Conservation (phyloP, 2,113 vertebrate species). For the Indicator indicator region DNA sequence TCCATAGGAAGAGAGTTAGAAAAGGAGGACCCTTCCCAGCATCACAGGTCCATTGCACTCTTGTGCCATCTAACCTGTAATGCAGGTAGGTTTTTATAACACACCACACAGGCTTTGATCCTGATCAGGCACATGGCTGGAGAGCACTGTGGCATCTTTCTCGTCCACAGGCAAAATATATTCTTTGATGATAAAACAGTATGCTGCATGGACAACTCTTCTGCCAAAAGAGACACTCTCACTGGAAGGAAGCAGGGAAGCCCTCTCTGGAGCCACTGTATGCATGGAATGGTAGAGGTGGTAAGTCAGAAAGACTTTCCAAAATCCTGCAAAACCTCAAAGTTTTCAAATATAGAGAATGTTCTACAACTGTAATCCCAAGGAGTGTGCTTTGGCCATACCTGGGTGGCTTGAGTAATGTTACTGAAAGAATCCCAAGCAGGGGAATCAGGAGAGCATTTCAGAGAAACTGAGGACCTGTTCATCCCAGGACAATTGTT, state of each 20-base stretch:
- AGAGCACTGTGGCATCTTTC: background rate
- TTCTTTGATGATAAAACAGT: background rate
- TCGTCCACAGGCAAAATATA: background rate
- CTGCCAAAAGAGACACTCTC: background rate
- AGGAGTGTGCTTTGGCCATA: background rate
- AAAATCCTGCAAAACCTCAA: background rate
- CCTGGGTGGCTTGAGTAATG: background rate
- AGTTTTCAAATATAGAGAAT: background rate
- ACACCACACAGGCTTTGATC: background rate
- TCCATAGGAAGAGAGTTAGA: background rate
- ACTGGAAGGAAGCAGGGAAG: background rate
- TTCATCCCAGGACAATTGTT: background rate
- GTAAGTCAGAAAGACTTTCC: background rate
- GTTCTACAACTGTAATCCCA: background rate
- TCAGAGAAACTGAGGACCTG: background rate
- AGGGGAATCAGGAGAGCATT: accelerated
- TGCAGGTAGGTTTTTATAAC: background rate
- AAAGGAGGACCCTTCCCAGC: background rate
- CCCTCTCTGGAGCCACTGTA: background rate
- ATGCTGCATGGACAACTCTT: accelerated
- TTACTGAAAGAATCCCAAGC: background rate
- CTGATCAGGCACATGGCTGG: background rate
- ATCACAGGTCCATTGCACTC: background rate
- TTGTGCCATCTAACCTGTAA: background rate
- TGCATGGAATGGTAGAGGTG: background rate